These are phyloP conservation scores for Strigamia transsilvanica DNA, from an alignment of 2,888 invertebrate genomes.

Conservation along the genomic window DNA sequence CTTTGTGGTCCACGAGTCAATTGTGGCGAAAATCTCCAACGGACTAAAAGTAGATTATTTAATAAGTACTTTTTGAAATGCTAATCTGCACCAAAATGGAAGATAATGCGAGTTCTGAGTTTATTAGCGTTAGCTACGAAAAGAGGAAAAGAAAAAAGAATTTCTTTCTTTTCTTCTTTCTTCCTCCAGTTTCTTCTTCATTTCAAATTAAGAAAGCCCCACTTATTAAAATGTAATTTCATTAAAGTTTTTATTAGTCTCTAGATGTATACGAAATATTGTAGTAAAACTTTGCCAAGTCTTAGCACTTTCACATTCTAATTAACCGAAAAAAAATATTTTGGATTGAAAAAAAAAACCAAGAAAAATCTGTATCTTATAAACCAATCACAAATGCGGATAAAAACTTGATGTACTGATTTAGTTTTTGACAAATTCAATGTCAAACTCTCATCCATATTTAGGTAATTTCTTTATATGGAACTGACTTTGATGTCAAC, in stretches of 20 bases:
- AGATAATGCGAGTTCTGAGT: constrained; percentile 10
- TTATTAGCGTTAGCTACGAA: background rate
- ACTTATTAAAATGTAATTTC: constrained; percentile 30
- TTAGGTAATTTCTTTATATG: no score
- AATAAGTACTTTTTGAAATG: background rate
- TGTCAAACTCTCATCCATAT: no score
- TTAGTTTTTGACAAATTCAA: no score
- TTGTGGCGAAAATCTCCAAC: background rate
- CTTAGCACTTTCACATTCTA: no score
- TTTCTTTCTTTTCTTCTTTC: background rate
- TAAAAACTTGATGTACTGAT: no score
- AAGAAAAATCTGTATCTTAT: no score
- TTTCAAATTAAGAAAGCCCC: constrained; percentile 25
- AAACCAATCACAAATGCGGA: no score
- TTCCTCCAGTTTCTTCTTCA: background rate
- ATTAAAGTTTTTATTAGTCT: constrained; percentile 16
- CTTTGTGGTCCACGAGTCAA: no score
- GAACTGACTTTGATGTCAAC: no score
- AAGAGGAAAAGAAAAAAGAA: background rate
- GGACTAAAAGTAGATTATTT: background rate
- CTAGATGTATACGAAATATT: background rate
- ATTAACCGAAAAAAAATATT: no score
- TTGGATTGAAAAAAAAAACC: no score
- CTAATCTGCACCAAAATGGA: constrained; percentile 25
- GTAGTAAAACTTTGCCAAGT: background rate